A percentile compares a stretch with the other conserved stretches of the same genome.
Conservation (phyloP, 2,113 vertebrate species). For the Bubalus kerabau region DNA sequence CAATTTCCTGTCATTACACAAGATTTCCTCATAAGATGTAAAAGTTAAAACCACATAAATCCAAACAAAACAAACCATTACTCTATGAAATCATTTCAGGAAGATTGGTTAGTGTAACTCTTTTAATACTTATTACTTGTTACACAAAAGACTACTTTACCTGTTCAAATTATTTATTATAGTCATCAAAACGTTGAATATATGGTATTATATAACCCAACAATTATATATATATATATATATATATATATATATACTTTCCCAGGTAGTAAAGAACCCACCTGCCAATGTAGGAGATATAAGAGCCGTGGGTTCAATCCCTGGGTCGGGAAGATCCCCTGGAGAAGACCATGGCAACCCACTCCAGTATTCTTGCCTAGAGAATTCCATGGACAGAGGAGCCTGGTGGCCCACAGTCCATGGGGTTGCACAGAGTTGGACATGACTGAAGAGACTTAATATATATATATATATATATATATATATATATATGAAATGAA, state of each 20-base stretch:
- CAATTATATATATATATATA: background rate
- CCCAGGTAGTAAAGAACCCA: background rate
- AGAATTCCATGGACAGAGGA: background rate
- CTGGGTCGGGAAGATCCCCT: background rate
- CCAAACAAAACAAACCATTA: background rate
- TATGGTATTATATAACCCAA: background rate
- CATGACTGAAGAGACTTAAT: too few species aligned
- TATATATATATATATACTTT: background rate
- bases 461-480: background rate
- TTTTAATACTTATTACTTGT: background rate
- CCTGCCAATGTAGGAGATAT: background rate
- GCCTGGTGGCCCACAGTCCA: too few species aligned
- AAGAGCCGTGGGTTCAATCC: background rate
- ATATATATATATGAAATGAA: background rate
- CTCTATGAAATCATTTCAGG: background rate
- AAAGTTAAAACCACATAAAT: background rate
- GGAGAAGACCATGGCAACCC: background rate
- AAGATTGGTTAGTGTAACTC: background rate
- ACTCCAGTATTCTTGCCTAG: background rate
- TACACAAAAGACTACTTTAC: background rate
- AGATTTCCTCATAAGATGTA: background rate
- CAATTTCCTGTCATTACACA: background rate
- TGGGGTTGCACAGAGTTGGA: too few species aligned
- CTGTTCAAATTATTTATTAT: background rate
- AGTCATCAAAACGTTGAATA: background rate